Evolutionary conservation across 1,140 invertebrate genomes (phyloP).

Genomic region (Anoplophora glabripennis): DNA sequence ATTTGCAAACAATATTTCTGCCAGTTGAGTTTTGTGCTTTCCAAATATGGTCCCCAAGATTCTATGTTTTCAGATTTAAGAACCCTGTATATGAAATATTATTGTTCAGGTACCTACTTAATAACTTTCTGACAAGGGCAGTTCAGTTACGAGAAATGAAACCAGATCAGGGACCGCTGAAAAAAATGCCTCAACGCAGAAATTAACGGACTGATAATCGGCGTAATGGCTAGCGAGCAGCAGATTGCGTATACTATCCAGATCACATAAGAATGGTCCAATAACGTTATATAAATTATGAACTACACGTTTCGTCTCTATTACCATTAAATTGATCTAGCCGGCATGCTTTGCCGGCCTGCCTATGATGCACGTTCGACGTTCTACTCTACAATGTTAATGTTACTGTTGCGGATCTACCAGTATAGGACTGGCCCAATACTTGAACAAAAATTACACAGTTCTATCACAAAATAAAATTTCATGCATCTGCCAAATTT

Average conservation of each 20-base stretch:
- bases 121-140: no score
- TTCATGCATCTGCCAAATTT: no score
- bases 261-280: slow-evolving; percentile 21
- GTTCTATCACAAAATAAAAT: no score
- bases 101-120: no score
- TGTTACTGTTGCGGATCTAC: slow-evolving; percentile 6
- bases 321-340: slow-evolving; percentile 28
- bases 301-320: slow-evolving; percentile 31
- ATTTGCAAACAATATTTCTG: no score
- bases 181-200: slow-evolving; percentile 15
- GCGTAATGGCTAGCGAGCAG: slow-evolving; percentile 11
- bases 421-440: neutral
- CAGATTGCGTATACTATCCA: neutral
- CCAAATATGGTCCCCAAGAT: no score
- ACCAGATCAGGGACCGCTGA: slow-evolving; percentile 12
- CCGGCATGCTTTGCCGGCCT: slow-evolving; percentile 17
- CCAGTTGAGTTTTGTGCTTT: no score
- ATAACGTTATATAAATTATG: slow-evolving; percentile 30
- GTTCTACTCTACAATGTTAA: slow-evolving; percentile 17
- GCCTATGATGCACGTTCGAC: slow-evolving; percentile 18
- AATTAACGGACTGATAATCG: slow-evolving; percentile 15
- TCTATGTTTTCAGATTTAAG: no score
- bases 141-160: slow-evolving; percentile 19
- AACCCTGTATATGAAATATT: no score
- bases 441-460: no score